Evolutionary conservation across 2,797 vertebrate genomes (phyloP), one percentile per base, ranked within the genome.

Genomic region (Sandelia bainsii): DNA sequence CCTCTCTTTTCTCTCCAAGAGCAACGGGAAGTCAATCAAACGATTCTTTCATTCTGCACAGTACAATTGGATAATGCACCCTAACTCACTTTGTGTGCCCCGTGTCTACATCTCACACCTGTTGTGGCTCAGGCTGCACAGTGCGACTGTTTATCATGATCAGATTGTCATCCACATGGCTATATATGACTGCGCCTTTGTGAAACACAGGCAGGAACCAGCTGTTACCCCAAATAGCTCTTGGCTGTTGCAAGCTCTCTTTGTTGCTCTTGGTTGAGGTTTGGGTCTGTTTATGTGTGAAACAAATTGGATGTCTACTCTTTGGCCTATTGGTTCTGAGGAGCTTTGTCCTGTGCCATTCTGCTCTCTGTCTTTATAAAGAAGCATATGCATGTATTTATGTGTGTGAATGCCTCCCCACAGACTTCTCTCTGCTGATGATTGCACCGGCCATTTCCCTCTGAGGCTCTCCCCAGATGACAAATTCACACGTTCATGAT

Each of bases 401-500:
- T 87, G 75, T 82, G 83, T 72, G 77, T 61, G 52, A 80, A 61
- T 79, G 69, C 69, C 61, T 91, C 82, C 74, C 70, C 20, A 56
- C 78, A 72, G 78, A 73, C 89, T 78, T 45, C 77, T 86, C 71
- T 76, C 51, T 80, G 82, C 87, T 82, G 78, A 68, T 87, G 81
- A 91, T 86, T 89, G 84, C 81, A 73, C 66, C 63, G 84, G 84
- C 85, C 66, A 74, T 89, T 90, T 89, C 78, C 81, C 87, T 89
- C 54, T 54, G 70, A 83, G 82, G 63, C 76, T 85, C 78, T 83
- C 66, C 63, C 75, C 22, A 27, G 83, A 90, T 90, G 90, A 91
- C 87, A 90, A 86, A 91, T 90, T 89, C 82, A 75, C 85, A 88
- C 86, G 87, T 89, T 85, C 54, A 65, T 85, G 85, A 86, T 89